Base-by-base conservation (phyloP, 2,113 vertebrate genomes). In the Paratilapia polleni region DNA sequence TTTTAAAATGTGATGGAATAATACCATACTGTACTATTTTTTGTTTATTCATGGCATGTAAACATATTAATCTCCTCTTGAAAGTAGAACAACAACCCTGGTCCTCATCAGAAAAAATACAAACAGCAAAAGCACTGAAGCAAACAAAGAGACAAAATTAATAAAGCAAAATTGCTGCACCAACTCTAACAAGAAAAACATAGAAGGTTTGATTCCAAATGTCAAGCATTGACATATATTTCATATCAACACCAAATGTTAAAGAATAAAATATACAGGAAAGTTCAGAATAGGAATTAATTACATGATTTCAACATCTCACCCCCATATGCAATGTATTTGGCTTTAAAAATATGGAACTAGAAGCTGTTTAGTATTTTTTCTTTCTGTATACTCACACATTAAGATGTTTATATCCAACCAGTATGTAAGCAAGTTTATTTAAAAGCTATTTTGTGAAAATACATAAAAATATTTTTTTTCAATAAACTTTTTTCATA, bases 401-500 rank as follows among this genome's bases (percentile, higher is more conserved):
- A 96, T 96, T 95, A 90, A 93, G 85, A 84, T 90, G 96, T 96
- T 95, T 95, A 96, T 96, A 95, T 95, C 94, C 94, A 97, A 97
- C 97, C 96, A 95, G 95, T 96, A 97, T 96, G 97, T 97, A 98
- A 97, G 97, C 97, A 97, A 97, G 96, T 97, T 97, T 97, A 96
- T 98, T 98, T 97, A 97, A 99, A 99, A 99, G 98, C 97, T 97
- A 97, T 98, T 98, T 96, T 97, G 97, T 98, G 98, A 99, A 99
- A 99, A 99, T 99, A 98, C 98, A 97, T 98, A 99, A 98, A 99
- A 99, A 99, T 97, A 96, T 96, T 97, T 97, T 97, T 96, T 93
- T 87, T 77, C 93, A 94, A 94, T 93, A 89, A 94, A 94, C 57
- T 93, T 96, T 96, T 86, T 15, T 31, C 88, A n/a, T 9, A 83